Evolutionary conservation across 2,797 vertebrate species (phyloP).

Genomic region (Gymnoscopelus braueri): DNA sequence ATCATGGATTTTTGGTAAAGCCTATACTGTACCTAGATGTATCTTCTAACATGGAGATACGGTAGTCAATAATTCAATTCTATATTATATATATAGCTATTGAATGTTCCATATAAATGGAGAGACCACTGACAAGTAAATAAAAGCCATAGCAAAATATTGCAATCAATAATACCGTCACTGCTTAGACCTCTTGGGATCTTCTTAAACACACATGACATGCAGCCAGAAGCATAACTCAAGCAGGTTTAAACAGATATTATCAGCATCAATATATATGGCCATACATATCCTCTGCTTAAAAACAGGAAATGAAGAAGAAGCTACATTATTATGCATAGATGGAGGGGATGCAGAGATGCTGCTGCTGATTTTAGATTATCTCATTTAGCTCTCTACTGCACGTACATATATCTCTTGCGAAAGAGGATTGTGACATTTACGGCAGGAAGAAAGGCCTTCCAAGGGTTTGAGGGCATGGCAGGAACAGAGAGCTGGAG

Average conservation of each 20-base stretch:
- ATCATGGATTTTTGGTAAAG: not conserved
- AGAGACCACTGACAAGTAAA: not conserved
- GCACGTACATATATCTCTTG: conserved; percentile 70
- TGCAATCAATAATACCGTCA: not conserved
- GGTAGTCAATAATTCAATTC: conserved; percentile 1
- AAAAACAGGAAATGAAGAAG: not conserved
- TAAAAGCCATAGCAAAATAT: not conserved
- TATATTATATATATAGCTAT: not conserved
- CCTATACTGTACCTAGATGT: not conserved
- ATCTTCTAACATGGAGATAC: not conserved
- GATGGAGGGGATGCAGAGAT: conserved; percentile 58
- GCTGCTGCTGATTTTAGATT: conserved; percentile 67
- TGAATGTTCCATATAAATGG: too few relatives aligned
- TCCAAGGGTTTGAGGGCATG: conserved; percentile 80
- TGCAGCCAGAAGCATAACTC: not conserved
- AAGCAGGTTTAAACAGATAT: conserved; percentile 27
- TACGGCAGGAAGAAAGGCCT: conserved; percentile 73
- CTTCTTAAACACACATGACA: conserved; percentile 14
- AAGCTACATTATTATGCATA: conserved; percentile 17
- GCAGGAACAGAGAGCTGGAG: conserved; percentile 56
- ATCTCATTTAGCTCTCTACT: conserved; percentile 63
- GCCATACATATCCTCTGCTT: conserved; percentile 37
- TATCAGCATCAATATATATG: not conserved
- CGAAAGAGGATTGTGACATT: conserved; percentile 70
- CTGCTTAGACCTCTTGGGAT: not conserved